Conservation (phyloP, 92 coral and sea anemone genomes). For the Meandrina meandrites region DNA sequence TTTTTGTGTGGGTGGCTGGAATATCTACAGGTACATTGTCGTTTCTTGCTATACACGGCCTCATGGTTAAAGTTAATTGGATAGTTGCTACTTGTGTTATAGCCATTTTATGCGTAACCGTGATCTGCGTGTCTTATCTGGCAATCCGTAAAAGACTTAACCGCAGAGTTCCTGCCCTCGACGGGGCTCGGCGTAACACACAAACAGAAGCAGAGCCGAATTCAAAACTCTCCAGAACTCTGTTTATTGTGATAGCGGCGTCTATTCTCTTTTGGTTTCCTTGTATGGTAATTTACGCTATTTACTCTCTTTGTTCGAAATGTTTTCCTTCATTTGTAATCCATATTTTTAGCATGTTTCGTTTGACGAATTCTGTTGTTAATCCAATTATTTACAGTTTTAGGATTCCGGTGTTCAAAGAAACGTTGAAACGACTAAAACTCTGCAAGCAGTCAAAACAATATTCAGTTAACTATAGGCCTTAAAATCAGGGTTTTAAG, state of each 20-base stretch:
- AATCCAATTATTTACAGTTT: conserved; percentile 13
- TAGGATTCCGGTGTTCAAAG: background rate
- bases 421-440: background rate
- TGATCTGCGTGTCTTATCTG: too few relatives aligned
- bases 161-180: too few relatives aligned
- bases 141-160: too few relatives aligned
- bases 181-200: too few relatives aligned
- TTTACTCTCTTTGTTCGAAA: background rate
- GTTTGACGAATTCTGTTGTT: background rate
- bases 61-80: too few relatives aligned
- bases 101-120: too few relatives aligned
- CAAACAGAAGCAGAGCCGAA: too few relatives aligned
- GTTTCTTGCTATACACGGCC: too few relatives aligned
- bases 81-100: too few relatives aligned
- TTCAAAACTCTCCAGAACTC: conserved; percentile 10
- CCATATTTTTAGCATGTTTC: background rate
- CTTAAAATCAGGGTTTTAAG: too few relatives aligned
- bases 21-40: too few relatives aligned
- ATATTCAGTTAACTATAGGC: background rate
- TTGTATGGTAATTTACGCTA: background rate
- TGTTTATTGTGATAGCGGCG: conserved; percentile 16
- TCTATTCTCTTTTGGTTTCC: conserved; percentile 11
- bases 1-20: too few relatives aligned
- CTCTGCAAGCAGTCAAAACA: background rate
- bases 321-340: background rate